Base-by-base conservation (phyloP, 2,797 vertebrate species). In the Mallotus villosus region DNA sequence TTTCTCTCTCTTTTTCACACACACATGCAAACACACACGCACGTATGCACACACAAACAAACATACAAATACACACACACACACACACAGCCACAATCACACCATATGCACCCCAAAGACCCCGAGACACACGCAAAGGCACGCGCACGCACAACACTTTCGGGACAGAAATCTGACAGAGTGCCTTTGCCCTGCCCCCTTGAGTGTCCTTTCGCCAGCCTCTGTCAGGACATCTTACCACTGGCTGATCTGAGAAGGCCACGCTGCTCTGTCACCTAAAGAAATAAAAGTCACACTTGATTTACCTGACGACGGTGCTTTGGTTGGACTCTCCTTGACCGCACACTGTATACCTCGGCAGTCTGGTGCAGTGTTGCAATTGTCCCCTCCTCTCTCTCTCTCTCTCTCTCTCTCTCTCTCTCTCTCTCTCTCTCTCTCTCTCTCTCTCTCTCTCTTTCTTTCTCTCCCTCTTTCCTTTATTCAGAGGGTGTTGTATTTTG, bases 251-350 rank as follows among this genome's bases (percentile, higher is more conserved):
- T 71, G 86, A 74, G 69, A 82, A 83, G 78, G 67, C 74, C 74
- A 71, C 61, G 34, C 75, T 77, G 80, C 76, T 88, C 82, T 76
- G 70, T 88, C 89, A 88, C 88, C 85, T 76, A 73, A 64, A 88
- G 84, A 90, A 89, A 91, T 90, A 92, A 90, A 90, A 91, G 88
- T 92, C 91, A 88, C 65, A 77, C 73, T 88, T 88, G 85, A 92
- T 93, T 92, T 90, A 89, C 84, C 84, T 92, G 91, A 92, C 83
- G 86, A 79, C 82, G 77, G 71, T 80, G 86, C 81, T 90, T 86
- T 88, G 76, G 84, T 71, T 66, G 83, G 79, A 81, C 83, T 91
- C 88, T 88, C 90, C 91, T 92, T 91, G 87, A 90, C 84, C 74
- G 29, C 73, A 68, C 37, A 74, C 68, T 71, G 70, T 75, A 74